Conservation (phyloP, 1,140 invertebrate genomes). For the Gryllus bimaculatus region DNA sequence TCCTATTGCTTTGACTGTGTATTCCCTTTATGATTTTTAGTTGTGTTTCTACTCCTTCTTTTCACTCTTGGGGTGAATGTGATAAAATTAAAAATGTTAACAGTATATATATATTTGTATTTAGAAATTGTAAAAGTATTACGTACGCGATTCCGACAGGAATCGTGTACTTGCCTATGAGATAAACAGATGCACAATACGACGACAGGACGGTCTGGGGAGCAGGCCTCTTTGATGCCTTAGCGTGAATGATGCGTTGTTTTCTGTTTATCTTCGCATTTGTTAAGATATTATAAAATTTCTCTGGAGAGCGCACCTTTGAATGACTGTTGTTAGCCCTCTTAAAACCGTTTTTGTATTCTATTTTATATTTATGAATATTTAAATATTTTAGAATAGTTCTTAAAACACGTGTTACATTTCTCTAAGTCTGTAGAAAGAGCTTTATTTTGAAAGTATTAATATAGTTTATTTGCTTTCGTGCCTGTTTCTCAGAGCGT, state of each 20-base stretch:
- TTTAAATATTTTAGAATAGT: neutral
- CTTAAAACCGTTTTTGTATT: neutral
- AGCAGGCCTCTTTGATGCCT: neutral
- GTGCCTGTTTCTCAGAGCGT: neutral
- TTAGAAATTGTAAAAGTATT: neutral
- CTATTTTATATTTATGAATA: neutral
- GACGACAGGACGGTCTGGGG: neutral
- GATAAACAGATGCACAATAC: neutral
- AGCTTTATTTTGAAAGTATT: neutral
- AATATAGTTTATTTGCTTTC: neutral
- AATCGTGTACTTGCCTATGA: neutral
- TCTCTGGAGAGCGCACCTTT: neutral
- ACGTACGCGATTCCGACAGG: neutral
- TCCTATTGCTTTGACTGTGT: neutral
- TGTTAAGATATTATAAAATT: neutral
- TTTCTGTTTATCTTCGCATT: neutral
- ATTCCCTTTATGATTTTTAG: no score
- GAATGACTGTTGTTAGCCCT: neutral
- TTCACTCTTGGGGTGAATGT: neutral
- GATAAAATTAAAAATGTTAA: neutral
- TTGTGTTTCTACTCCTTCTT: neutral
- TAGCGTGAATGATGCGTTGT: neutral
- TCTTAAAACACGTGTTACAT: neutral
- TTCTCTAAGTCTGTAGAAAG: neutral
- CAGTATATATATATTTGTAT: neutral